These are phyloP conservation scores for Sceloporus tristichus DNA, from an alignment of 2,113 vertebrate genomes.

Conservation along the genomic window DNA sequence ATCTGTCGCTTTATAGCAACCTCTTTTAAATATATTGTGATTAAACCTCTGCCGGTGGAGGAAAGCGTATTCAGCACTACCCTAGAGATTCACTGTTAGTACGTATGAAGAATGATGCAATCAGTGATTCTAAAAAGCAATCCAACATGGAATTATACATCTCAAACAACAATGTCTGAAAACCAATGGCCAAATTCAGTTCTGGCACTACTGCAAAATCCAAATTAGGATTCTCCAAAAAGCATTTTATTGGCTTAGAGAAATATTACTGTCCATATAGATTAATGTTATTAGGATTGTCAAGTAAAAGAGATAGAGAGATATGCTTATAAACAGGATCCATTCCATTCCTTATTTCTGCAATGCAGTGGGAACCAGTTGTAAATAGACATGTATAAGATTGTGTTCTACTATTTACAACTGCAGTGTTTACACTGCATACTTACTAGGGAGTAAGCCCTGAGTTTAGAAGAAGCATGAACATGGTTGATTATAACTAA, in stretches of 20 bases:
- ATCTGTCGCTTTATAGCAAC: slow-evolving; percentile 66
- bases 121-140: slow-evolving; percentile 79
- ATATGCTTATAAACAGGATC: slow-evolving; percentile 16
- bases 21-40: slow-evolving; percentile 79
- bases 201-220: not conserved
- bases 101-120: slow-evolving; percentile 84
- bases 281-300: slow-evolving; percentile 19
- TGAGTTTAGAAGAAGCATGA: not conserved
- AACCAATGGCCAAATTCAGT: slow-evolving; percentile 54
- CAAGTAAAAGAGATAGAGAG: not conserved
- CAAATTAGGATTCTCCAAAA: slow-evolving; percentile 23
- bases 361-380: not conserved
- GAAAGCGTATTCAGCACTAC: slow-evolving; percentile 74
- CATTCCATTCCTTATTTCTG: not conserved
- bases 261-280: not conserved
- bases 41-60: slow-evolving; percentile 75
- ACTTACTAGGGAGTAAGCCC: too few relatives aligned
- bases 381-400: too few relatives aligned
- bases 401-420: not conserved
- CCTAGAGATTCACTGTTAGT: slow-evolving; percentile 82
- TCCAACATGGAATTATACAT: slow-evolving; percentile 75
- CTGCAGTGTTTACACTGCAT: not conserved
- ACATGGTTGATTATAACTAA: not conserved
- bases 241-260: not conserved
- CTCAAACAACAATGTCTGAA: slow-evolving; percentile 69